Conservation (phyloP, 2,797 vertebrate genomes). For the Pantherophis vulpinus region DNA sequence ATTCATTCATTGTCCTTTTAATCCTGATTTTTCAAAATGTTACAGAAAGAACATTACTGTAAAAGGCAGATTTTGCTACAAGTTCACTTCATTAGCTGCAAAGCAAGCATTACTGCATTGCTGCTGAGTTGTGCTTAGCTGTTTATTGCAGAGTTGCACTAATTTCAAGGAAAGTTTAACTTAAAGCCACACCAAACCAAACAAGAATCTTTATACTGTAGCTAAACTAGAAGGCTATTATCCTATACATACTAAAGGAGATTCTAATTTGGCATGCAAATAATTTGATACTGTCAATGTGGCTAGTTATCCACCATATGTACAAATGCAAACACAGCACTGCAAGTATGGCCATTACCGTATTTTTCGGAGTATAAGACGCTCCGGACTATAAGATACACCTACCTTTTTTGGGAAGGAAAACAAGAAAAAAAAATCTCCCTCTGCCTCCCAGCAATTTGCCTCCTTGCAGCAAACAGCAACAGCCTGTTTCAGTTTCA, state of each 20-base stretch:
- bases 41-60: conserved; percentile 34
- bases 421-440: too few relatives aligned
- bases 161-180: conserved; percentile 36
- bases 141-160: conserved; percentile 43
- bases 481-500: too few relatives aligned
- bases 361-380: too few relatives aligned
- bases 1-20: conserved; percentile 18
- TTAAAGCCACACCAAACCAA: not conserved
- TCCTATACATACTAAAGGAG: conserved; percentile 27
- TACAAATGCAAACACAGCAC: not conserved
- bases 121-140: conserved; percentile 62
- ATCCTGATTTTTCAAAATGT: conserved; percentile 33
- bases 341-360: not conserved
- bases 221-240: conserved; percentile 21
- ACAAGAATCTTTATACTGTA: not conserved
- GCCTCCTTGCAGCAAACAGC: too few relatives aligned
- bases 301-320: conserved; percentile 2
- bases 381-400: too few relatives aligned
- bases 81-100: conserved; percentile 64
- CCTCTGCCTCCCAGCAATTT: too few relatives aligned
- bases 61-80: conserved; percentile 48
- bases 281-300: not conserved
- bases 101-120: conserved; percentile 65
- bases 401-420: too few relatives aligned
- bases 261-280: conserved; percentile 1